Percentiles rank a stretch among this genome's conserved stretches.
phyloP scores from a whole-genome alignment of 2,888 invertebrate genomes.

The Smittia aterrima region DNA sequence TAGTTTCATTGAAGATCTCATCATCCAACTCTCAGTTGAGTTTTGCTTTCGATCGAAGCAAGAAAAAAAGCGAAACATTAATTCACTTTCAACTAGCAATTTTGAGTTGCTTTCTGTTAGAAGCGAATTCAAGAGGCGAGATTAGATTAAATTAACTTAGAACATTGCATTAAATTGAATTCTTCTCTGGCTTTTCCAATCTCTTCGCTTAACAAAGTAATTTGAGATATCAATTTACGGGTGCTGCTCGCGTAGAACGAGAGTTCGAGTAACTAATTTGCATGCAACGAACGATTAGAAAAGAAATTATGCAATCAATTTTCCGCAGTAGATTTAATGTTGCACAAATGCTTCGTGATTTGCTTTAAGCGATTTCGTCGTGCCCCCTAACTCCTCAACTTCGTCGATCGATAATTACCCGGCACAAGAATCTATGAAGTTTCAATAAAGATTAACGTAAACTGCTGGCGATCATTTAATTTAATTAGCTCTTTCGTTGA shows the following conservation, averaged over 20 bases:
- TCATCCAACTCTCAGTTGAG: neutral
- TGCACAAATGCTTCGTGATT: conserved; percentile 14
- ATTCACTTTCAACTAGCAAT: conserved; percentile 28
- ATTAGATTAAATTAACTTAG: neutral
- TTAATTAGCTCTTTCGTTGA: conserved; percentile 2
- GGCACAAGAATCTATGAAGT: neutral
- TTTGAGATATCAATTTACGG: conserved; percentile 2
- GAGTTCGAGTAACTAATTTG: neutral
- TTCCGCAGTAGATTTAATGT: conserved; percentile 1
- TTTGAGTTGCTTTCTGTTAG: neutral
- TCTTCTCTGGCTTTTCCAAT: neutral
- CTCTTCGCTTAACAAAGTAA: neutral
- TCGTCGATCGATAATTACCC: neutral
- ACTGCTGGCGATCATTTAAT: neutral
- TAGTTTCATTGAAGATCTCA: neutral
- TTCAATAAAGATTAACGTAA: conserved; percentile 18
- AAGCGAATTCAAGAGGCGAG: neutral
- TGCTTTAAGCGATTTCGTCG: neutral
- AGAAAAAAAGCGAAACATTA: conserved; percentile 8
- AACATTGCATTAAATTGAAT: conserved; percentile 21
- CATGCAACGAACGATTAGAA: neutral
- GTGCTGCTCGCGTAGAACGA: neutral
- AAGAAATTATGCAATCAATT: conserved; percentile 20
- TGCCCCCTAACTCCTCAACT: neutral
- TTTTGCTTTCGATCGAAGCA: conserved; percentile 18